Percentiles rank a stretch among this genome's conserved stretches.
Evolutionary conservation across 2,113 vertebrate species (phyloP).

Genomic region (Polyodon spathula): DNA sequence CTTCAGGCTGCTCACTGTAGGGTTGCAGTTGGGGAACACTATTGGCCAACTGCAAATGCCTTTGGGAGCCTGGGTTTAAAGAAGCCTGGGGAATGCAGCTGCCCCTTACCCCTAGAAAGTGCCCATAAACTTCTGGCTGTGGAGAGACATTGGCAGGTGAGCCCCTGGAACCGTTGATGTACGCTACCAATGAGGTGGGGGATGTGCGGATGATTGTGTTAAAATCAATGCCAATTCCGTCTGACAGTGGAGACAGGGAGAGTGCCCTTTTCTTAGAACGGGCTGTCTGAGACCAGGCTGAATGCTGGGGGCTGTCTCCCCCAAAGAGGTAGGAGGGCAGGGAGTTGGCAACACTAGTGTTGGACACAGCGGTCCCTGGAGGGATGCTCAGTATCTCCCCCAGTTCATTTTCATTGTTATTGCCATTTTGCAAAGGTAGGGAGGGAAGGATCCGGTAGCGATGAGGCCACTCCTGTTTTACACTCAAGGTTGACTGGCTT

Average conservation of each 20-base stretch:
- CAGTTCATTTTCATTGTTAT: slow-evolving; percentile 57
- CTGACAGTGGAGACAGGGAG: slow-evolving; percentile 77
- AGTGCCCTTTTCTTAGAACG: slow-evolving; percentile 74
- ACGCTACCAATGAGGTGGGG: slow-evolving; percentile 85
- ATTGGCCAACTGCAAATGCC: slow-evolving; percentile 38
- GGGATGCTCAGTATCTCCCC: slow-evolving; percentile 52
- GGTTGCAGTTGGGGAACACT: slow-evolving; percentile 31
- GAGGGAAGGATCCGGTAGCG: slow-evolving; percentile 65
- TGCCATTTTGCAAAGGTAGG: slow-evolving; percentile 44
- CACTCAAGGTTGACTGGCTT: slow-evolving; percentile 64
- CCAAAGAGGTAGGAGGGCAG: slow-evolving; percentile 71
- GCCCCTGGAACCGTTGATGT: slow-evolving; percentile 74
- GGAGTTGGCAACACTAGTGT: slow-evolving; percentile 53
- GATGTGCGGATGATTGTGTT: slow-evolving; percentile 88
- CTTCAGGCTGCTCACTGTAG: slow-evolving; percentile 23
- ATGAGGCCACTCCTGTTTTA: slow-evolving; percentile 74
- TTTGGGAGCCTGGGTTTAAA: slow-evolving; percentile 39
- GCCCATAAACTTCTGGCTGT: slow-evolving; percentile 82
- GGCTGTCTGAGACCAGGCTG: slow-evolving; percentile 42
- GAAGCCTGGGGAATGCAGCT: slow-evolving; percentile 67
- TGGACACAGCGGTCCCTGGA: slow-evolving; percentile 55
- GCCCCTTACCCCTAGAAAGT: slow-evolving; percentile 82
- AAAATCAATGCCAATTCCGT: slow-evolving; percentile 81
- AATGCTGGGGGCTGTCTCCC: slow-evolving; percentile 63
- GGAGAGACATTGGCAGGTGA: slow-evolving; percentile 67